Percentiles rank a stretch among this genome's conserved stretches.
phyloP scores from a whole-genome alignment of 92 coral and sea anemone species.

The Phenganax marumi region DNA sequence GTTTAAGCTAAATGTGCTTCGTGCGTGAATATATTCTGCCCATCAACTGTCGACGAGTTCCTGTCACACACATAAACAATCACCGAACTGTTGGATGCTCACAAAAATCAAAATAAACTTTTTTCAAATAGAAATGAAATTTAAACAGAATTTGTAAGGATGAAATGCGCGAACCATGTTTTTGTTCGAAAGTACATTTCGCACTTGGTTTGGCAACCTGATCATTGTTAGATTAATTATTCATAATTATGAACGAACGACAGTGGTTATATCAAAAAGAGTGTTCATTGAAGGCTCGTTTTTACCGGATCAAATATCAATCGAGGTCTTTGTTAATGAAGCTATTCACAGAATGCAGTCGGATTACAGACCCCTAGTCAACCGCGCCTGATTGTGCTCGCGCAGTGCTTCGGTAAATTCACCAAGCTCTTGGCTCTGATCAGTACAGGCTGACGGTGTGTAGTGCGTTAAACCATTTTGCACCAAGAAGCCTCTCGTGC shows the following conservation, averaged over 20 bases:
- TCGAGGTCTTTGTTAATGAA: slow-evolving; percentile 47
- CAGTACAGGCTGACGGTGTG: slow-evolving; percentile 52
- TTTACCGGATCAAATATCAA: slow-evolving; percentile 46
- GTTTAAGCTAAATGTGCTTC: too few relatives aligned
- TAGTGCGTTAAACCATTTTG: slow-evolving; percentile 49
- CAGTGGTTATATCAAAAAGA: slow-evolving; percentile 19
- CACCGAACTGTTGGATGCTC: slow-evolving; percentile 1
- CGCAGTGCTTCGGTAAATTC: slow-evolving; percentile 36
- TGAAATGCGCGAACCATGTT: background rate
- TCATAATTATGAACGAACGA: background rate
- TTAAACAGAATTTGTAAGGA: background rate
- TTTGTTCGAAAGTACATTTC: background rate
- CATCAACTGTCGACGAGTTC: slow-evolving; percentile 23
- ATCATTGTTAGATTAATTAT: slow-evolving; percentile 16
- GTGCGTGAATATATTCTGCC: too few relatives aligned
- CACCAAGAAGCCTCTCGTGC: slow-evolving; percentile 45
- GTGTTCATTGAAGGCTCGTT: slow-evolving; percentile 39
- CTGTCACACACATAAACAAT: slow-evolving; percentile 2
- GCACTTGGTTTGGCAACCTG: slow-evolving; percentile 12
- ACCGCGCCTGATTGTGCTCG: slow-evolving; percentile 47
- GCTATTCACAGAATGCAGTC: slow-evolving; percentile 48
- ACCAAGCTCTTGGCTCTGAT: slow-evolving; percentile 39
- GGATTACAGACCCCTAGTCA: slow-evolving; percentile 50
- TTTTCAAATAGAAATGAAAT: background rate
- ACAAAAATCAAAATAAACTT: background rate